Evolutionary conservation across 1,140 invertebrate species (phyloP), one percentile per base, ranked within the genome.

Genomic region (Andrena cerasifolii): DNA sequence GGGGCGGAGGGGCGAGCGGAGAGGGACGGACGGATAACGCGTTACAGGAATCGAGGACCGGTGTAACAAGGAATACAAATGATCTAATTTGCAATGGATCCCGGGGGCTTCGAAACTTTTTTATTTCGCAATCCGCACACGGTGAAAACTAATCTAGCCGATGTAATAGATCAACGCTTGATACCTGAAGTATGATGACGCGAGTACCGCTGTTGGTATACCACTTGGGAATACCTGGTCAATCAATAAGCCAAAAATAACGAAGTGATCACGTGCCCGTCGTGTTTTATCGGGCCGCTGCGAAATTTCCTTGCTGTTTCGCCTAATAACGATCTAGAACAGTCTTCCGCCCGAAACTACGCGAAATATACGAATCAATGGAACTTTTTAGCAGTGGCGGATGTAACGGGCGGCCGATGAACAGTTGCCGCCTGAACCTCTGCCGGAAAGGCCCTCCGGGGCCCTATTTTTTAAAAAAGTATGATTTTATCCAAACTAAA

Each of bases 71-170:
- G 82, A 87, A 89, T 89, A 84, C 78, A 89, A 87, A 89, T 90
- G 88, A 91, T 89, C 86, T 90, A 89, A 91, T 91, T 91, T 89
- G 72, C 85, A 84, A 89, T 87, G 84, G 75, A 84, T 88, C 88
- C 88, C 88, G 78, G 84, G 78, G 79, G 74, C 59, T 77, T 80
- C 58, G 43, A 58, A 56, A 82, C 82, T 81, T 89, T n/a, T 86
- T 86, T 89, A 86, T 90, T 89, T 87, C 84, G 75, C 83, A 82
- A 76, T 88, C 86, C 86, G 72, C 82, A 86, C 82, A 86, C 66
- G 80, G 79, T 80, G 85, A 86, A 90, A 90, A 90, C 87, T 90
- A 88, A 90, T 90, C 87, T 89, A 79, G 83, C 66, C 83, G 81
- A 82, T 87, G 87, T 89, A 90, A 90, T 88, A 86, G 86, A 87